Base-by-base conservation (phyloP, 1,140 invertebrate genomes). In the Ceratosolen fusciceps region DNA sequence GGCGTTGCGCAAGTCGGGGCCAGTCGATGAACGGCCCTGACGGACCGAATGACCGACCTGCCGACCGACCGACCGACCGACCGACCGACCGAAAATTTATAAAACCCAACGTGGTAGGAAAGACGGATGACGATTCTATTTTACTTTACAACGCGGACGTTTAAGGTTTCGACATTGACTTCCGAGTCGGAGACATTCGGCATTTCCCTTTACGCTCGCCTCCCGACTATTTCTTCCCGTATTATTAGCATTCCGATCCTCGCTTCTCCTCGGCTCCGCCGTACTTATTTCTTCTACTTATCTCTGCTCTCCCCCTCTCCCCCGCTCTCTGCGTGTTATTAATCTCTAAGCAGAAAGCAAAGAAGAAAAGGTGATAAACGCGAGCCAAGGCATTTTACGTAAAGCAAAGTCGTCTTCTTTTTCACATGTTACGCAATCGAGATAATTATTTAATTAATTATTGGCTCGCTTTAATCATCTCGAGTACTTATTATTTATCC, bases 1-100 rank as follows among this genome's bases (percentile, higher is more conserved):
- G n/a, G n/a, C n/a, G n/a, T 75, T 75, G 43, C 43, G 74, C 52
- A 75, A 75, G 29, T n/a, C 7, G 8, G 24, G n/a, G n/a, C n/a
- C 75, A 77, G 67, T 71, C 75, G 75, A 77, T 77, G 75, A 77
- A 71, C 75, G 67, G 14, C 67, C 75, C 31, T 77, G 75, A 77
- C 75, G 31, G 75, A 77, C n/a, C n/a, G n/a, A n/a, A n/a, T n/a
- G n/a, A n/a, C 24, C 37, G 19, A 21, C 47, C 62, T n/a, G n/a
- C 31, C 71, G 75, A 77, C 75, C 29, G 75, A 77, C n/a, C n/a
- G n/a, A n/a, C n/a, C n/a, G n/a, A n/a, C n/a, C n/a, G n/a, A n/a
- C n/a, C n/a, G n/a, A n/a, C 24, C 37, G 19, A 21, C 47, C 62
- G 49, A 77, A 77, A 77, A 77, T 26, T 12, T 43, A 54, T 37